These are phyloP conservation scores for Dolomedes plantarius DNA, from an alignment of 2,888 invertebrate species.

Conservation along the genomic window DNA sequence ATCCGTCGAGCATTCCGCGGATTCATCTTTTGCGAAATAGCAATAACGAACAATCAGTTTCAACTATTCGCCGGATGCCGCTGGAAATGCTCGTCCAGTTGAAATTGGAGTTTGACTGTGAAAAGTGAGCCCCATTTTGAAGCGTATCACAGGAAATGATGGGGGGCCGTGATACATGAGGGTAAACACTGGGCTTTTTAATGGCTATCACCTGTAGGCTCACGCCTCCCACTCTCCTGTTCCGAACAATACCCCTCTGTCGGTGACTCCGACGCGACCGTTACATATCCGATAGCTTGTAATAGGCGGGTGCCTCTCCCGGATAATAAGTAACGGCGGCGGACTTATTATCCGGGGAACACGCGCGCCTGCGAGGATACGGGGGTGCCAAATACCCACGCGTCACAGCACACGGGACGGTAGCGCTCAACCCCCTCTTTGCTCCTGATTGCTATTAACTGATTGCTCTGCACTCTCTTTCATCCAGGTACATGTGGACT, in stretches of 20 bases:
- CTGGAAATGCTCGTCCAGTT: too few relatives aligned
- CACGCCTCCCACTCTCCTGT: not conserved
- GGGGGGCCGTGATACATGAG: not conserved
- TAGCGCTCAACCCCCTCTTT: slow-evolving; percentile 10
- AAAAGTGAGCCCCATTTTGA: too few relatives aligned
- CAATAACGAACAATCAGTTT: too few relatives aligned
- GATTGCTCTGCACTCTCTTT: slow-evolving; percentile 16
- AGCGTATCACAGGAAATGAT: too few relatives aligned
- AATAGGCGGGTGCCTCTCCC: slow-evolving; percentile 24
- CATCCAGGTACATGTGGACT: slow-evolving; percentile 17
- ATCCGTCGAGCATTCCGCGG: too few relatives aligned
- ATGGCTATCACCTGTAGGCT: slow-evolving; percentile 3
- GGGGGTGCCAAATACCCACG: slow-evolving; percentile 27
- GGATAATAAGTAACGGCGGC: slow-evolving; percentile 28
- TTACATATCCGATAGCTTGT: slow-evolving; percentile 41
- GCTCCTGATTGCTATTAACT: slow-evolving; percentile 38
- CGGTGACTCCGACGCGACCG: slow-evolving; percentile 41
- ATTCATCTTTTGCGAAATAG: too few relatives aligned
- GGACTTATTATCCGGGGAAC: slow-evolving; percentile 17
- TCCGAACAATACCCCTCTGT: slow-evolving; percentile 22
- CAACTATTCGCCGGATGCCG: too few relatives aligned
- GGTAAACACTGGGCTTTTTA: slow-evolving; percentile 1
- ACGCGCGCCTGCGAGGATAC: not conserved
- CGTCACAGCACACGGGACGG: slow-evolving; percentile 46
- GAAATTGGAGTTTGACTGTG: too few relatives aligned